Conservation (phyloP, 2,113 vertebrate genomes). For the Syrrhaptes paradoxus region DNA sequence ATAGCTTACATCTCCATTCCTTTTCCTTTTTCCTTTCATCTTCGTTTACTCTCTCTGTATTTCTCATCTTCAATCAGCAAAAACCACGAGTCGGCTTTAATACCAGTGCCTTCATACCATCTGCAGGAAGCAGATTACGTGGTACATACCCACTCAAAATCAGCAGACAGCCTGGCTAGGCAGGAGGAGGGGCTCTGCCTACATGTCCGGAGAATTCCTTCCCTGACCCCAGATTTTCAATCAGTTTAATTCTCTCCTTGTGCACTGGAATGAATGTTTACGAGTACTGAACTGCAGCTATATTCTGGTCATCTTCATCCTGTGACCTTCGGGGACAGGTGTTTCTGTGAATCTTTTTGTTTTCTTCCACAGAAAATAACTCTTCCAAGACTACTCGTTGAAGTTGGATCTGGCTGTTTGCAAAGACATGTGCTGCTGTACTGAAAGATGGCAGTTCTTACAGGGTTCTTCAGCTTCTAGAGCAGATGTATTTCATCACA, state of each 20-base stretch:
- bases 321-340: neutral
- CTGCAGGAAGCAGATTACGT: slow-evolving; percentile 47
- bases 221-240: neutral
- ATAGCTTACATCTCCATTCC: slow-evolving; percentile 50
- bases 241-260: neutral
- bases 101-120: neutral
- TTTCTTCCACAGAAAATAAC: neutral
- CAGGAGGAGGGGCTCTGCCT: slow-evolving; percentile 9
- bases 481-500: slow-evolving; percentile 22
- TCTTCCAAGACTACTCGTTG: neutral
- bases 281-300: neutral
- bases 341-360: neutral
- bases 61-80: slow-evolving; percentile 47
- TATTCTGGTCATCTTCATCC: neutral
- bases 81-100: slow-evolving; percentile 34
- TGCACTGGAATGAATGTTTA: neutral
- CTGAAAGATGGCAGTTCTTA: slow-evolving; percentile 39
- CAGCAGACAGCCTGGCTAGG: neutral
- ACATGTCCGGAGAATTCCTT: neutral
- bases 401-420: neutral
- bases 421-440: neutral
- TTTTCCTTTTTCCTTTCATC: slow-evolving; percentile 39
- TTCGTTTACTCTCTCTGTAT: neutral
- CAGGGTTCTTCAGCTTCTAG: slow-evolving; percentile 18
- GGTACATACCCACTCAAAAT: neutral